Evolutionary conservation across 2,113 vertebrate species (phyloP).

Genomic region (Smithornis capensis): DNA sequence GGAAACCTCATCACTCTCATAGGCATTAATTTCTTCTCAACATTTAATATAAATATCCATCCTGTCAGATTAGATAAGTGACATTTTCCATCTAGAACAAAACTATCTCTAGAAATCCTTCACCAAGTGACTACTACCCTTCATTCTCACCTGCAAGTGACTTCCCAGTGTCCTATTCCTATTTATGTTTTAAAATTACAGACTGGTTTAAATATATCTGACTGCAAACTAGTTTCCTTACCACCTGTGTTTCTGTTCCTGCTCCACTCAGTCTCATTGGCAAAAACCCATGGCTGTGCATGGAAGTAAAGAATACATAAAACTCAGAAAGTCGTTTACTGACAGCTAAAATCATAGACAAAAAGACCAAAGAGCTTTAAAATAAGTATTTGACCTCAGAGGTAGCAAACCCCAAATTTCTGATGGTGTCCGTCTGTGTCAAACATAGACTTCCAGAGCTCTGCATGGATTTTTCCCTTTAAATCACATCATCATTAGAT

Average conservation of each 20-base stretch:
- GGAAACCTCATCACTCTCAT: rapidly evolving
- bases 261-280: not conserved
- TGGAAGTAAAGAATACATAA: not conserved
- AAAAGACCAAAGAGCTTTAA: not conserved
- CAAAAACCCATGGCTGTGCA: not conserved
- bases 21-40: not conserved
- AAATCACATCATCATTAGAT: not conserved
- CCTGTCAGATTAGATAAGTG: not conserved
- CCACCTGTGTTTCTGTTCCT: not conserved
- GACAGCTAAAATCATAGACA: not conserved
- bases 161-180: not conserved
- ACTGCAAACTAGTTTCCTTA: not conserved
- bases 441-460: not conserved
- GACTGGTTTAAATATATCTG: not conserved
- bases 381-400: not conserved
- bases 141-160: not conserved
- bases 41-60: not conserved
- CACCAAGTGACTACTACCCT: not conserved
- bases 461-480: not conserved
- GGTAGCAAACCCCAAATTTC: not conserved
- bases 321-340: not conserved
- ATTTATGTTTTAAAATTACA: not conserved
- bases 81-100: not conserved
- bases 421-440: not conserved
- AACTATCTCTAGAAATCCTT: not conserved